These are phyloP conservation scores for Petrocephalus microphthalmus DNA, from an alignment of 2,113 vertebrate genomes.

Conservation along the genomic window DNA sequence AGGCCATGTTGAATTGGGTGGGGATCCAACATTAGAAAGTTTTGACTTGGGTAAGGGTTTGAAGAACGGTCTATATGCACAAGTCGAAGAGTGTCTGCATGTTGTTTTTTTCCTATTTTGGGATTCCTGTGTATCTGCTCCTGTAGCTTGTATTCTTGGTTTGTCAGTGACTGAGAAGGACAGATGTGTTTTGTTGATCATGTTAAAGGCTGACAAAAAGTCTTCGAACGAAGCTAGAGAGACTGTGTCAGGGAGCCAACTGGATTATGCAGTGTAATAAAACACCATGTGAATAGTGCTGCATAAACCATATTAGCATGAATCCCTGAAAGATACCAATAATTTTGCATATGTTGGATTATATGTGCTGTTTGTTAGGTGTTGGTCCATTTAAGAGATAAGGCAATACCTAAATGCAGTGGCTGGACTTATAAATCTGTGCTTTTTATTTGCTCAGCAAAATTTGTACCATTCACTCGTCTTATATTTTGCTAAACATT, in stretches of 20 bases:
- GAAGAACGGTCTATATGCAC: not conserved
- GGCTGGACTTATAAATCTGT: not conserved
- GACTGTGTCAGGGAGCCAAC: no score
- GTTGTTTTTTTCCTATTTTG: not conserved
- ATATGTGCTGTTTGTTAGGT: not conserved
- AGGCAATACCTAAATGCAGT: no score
- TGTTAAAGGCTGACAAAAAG: not conserved
- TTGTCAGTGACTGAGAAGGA: not conserved
- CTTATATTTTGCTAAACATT: not conserved
- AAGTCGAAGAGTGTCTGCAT: not conserved
- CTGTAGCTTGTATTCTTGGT: not conserved
- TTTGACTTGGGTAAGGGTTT: not conserved
- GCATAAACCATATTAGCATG: no score
- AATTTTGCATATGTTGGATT: not conserved
- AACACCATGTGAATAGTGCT: no score
- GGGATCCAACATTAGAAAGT: not conserved
- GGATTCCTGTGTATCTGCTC: not conserved
- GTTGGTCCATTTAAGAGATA: no score
- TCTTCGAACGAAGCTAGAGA: not conserved
- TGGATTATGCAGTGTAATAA: no score
- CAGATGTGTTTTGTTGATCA: not conserved
- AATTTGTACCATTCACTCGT: not conserved
- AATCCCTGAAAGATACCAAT: no score
- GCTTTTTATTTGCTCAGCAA: not conserved
- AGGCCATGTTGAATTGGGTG: not conserved